These are phyloP conservation scores for Melanargia galathea DNA, from an alignment of 2,888 invertebrate genomes.

Conservation along the genomic window DNA sequence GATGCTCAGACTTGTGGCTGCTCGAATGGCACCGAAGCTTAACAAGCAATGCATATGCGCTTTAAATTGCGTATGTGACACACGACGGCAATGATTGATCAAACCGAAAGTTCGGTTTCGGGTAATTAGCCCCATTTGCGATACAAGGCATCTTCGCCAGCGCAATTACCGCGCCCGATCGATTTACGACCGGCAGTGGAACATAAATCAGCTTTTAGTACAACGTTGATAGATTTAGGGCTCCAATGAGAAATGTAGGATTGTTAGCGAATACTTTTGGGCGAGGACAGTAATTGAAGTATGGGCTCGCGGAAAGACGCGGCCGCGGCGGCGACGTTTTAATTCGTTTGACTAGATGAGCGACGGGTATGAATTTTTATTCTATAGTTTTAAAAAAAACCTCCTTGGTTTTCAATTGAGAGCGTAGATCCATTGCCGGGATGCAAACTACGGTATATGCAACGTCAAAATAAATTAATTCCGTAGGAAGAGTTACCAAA, in stretches of 20 bases:
- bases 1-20: too few relatives aligned
- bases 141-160: conserved; percentile 52
- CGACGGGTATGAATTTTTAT: too few relatives aligned
- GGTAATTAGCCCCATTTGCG: conserved; percentile 52
- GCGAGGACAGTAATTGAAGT: conserved; percentile 15
- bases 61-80: background rate
- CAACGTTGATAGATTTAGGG: conserved; percentile 48
- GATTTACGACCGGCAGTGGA: conserved; percentile 61
- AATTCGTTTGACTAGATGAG: background rate
- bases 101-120: background rate
- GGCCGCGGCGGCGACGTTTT: background rate
- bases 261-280: conserved; percentile 28
- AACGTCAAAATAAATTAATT: too few relatives aligned
- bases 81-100: background rate
- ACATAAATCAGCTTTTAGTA: conserved; percentile 60
- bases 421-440: too few relatives aligned
- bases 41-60: too few relatives aligned
- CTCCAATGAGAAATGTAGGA: conserved; percentile 30
- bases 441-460: too few relatives aligned
- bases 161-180: conserved; percentile 48
- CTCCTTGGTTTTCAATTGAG: too few relatives aligned
- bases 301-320: conserved; percentile 3
- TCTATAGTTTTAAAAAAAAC: too few relatives aligned
- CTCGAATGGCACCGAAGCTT: too few relatives aligned
- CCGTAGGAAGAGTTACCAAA: too few relatives aligned